Percentiles rank a stretch among this genome's conserved stretches.
phyloP scores from a whole-genome alignment of 2,113 vertebrate species.

The Arvicanthis niloticus region DNA sequence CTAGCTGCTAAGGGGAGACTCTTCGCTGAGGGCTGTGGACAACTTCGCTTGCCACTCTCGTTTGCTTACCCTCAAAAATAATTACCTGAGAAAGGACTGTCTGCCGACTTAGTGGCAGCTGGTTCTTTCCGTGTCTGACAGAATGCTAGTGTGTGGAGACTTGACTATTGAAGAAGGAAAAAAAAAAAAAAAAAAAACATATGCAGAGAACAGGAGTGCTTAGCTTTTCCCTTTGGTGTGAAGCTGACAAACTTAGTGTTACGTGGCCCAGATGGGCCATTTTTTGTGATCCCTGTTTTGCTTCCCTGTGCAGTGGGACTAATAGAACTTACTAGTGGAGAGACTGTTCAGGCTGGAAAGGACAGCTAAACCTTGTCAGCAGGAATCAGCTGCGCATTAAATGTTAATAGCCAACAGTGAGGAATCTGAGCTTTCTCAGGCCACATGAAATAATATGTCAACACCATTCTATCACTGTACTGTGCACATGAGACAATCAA shows the following conservation, averaged over 20 bases:
- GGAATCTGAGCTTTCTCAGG: background rate
- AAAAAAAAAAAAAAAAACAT: background rate
- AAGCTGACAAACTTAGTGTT: background rate
- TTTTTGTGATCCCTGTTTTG: background rate
- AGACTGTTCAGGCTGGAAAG: background rate
- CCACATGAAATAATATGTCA: background rate
- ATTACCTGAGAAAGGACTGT: constrained; percentile 15
- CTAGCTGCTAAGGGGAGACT: background rate
- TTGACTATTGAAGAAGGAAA: background rate
- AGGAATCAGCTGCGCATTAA: background rate
- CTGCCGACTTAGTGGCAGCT: background rate
- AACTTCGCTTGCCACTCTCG: background rate
- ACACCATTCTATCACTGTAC: background rate
- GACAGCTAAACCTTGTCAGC: background rate
- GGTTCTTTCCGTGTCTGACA: background rate
- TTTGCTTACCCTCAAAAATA: background rate
- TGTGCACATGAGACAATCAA: background rate
- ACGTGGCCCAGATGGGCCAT: background rate
- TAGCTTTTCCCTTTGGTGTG: background rate
- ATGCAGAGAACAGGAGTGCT: rapidly evolving
- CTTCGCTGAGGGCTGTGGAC: background rate
- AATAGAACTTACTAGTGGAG: background rate
- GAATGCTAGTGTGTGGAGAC: background rate
- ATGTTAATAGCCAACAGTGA: background rate
- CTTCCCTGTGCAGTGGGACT: background rate